Conservation (phyloP, 2,113 vertebrate genomes). For the Tragelaphus imberbis region DNA sequence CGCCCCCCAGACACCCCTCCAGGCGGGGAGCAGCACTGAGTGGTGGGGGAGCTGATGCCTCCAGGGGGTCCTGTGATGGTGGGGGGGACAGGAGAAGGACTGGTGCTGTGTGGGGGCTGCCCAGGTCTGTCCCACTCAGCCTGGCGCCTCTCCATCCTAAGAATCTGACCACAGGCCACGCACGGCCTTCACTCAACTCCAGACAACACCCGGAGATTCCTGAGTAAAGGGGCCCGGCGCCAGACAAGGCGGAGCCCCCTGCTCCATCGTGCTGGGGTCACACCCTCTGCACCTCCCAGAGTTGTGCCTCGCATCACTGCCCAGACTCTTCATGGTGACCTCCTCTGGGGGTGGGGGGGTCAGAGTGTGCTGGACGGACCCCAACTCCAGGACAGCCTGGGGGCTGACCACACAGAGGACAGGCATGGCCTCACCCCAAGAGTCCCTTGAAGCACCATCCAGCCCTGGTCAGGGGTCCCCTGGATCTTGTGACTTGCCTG, state of each 20-base stretch:
- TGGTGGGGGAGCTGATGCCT: accelerated
- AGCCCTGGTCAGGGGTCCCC: not conserved
- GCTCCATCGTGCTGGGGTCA: not conserved
- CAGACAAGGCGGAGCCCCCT: not conserved
- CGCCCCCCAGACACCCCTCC: accelerated
- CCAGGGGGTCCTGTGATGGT: not conserved
- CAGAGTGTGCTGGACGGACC: accelerated
- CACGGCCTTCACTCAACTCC: not conserved
- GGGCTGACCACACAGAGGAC: not conserved
- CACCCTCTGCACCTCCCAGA: not conserved
- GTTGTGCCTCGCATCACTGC: not conserved
- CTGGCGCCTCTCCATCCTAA: not conserved
- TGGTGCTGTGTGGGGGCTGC: not conserved
- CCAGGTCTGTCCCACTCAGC: not conserved
- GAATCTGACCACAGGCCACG: accelerated
- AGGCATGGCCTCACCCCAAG: accelerated
- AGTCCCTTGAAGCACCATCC: not conserved
- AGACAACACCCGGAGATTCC: not conserved
- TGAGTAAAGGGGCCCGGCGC: accelerated
- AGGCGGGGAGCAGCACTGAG: not conserved
- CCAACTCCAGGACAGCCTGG: not conserved
- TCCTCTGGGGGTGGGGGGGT: not conserved
- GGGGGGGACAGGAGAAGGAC: not conserved
- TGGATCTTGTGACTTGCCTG: accelerated
- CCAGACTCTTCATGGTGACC: not conserved